Evolutionary conservation across 1,140 invertebrate genomes (phyloP).

Genomic region (Drosophila nigromelanica): DNA sequence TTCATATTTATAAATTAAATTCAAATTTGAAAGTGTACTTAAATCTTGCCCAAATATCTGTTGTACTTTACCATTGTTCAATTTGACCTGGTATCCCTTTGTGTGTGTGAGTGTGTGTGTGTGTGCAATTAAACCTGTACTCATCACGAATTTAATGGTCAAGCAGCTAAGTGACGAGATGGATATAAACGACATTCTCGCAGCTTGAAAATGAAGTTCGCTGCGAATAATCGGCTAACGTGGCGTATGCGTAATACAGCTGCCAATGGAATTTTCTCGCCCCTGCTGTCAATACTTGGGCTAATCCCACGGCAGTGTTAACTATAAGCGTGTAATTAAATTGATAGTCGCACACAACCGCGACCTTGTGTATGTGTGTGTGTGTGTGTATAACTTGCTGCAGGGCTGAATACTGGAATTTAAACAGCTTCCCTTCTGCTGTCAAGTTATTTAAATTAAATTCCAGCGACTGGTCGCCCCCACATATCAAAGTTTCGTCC

Average conservation of each 20-base stretch:
- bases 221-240: conserved; percentile 18
- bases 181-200: not conserved
- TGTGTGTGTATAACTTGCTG: not conserved
- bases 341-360: conserved; percentile 49
- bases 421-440: conserved; percentile 29
- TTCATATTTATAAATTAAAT: too few relatives aligned
- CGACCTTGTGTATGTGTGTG: not conserved
- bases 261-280: not conserved
- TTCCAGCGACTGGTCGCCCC: conserved; percentile 52
- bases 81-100: not conserved
- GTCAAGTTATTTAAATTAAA: conserved; percentile 80
- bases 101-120: conserved; percentile 19
- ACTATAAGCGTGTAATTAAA: conserved; percentile 66
- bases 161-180: conserved; percentile 19
- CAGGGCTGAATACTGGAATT: conserved; percentile 18
- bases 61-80: conserved; percentile 3
- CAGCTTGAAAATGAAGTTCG: conserved; percentile 1
- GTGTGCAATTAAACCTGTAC: conserved; percentile 67
- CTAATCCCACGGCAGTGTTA: conserved; percentile 58
- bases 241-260: conserved; percentile 53
- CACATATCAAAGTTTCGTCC: conserved; percentile 54
- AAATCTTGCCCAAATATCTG: too few relatives aligned
- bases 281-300: conserved; percentile 30
- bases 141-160: conserved; percentile 69
- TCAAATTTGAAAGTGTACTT: too few relatives aligned